These are phyloP conservation scores for Microchrysa polita DNA, from an alignment of 2,888 invertebrate genomes.

Conservation along the genomic window DNA sequence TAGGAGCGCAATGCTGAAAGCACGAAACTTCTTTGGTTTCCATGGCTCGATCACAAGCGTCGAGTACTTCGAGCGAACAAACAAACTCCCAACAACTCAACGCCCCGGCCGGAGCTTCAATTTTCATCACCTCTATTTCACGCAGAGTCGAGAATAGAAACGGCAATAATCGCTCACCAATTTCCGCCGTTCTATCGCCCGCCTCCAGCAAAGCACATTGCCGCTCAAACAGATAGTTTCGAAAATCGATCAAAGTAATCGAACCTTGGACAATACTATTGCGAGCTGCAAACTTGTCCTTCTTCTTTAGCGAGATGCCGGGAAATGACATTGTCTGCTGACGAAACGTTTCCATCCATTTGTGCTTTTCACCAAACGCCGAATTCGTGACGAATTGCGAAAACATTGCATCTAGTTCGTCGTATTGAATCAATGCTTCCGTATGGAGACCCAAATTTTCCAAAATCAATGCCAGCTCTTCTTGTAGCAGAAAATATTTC, in stretches of 20 bases:
- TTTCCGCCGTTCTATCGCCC: conserved; percentile 66
- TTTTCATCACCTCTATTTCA: conserved; percentile 83
- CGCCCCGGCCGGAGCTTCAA: conserved; percentile 82
- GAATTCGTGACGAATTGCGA: conserved; percentile 96
- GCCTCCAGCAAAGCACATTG: conserved; percentile 83
- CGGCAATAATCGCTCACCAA: conserved; percentile 87
- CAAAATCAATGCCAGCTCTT: conserved; percentile 93
- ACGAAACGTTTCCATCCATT: conserved; percentile 85
- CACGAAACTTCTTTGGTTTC: conserved; percentile 76
- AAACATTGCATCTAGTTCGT: conserved; percentile 95
- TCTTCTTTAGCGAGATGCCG: conserved; percentile 74
- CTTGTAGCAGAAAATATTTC: conserved; percentile 92
- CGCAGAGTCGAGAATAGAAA: conserved; percentile 90
- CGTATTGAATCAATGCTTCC: conserved; percentile 95
- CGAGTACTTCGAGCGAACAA: conserved; percentile 87
- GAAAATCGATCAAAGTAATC: conserved; percentile 85
- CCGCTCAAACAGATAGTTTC: conserved; percentile 92
- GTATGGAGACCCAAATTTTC: conserved; percentile 94
- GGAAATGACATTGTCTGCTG: conserved; percentile 84
- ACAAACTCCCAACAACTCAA: conserved; percentile 93
- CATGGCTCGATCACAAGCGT: conserved; percentile 78
- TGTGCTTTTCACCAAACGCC: conserved; percentile 85
- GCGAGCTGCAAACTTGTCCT: conserved; percentile 67
- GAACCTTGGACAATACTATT: conserved; percentile 57
- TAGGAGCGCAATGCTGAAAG: conserved; percentile 84